Evolutionary conservation across 2,888 invertebrate genomes (phyloP).

Genomic region (Spicauda simplicius): DNA sequence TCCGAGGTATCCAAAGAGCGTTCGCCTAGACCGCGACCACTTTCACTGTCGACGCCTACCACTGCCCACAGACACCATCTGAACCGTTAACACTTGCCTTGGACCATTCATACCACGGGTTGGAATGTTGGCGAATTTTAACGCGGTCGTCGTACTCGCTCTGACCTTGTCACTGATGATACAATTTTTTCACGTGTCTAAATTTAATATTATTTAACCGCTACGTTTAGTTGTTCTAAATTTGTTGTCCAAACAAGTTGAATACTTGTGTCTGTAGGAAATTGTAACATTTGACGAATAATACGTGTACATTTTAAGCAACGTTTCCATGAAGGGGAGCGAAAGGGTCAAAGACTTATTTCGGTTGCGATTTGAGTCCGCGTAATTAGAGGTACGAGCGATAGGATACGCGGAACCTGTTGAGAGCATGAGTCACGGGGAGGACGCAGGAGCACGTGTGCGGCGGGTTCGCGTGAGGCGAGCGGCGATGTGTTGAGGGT

Average conservation of each 20-base stretch:
- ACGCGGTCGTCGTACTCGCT: conserved; percentile 21
- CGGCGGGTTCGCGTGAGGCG: conserved; percentile 56
- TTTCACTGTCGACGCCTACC: conserved; percentile 72
- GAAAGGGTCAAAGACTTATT: conserved; percentile 38
- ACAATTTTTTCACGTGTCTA: conserved; percentile 10
- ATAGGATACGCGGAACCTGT: conserved; percentile 52
- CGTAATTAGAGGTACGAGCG: conserved; percentile 36
- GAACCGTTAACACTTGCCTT: conserved; percentile 39
- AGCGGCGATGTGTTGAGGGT: conserved; percentile 55
- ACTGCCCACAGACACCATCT: conserved; percentile 50
- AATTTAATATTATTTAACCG: conserved; percentile 31
- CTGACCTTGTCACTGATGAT: conserved; percentile 28
- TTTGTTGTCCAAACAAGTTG: neutral
- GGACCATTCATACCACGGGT: conserved; percentile 32
- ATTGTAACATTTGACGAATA: neutral
- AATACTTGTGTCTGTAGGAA: neutral
- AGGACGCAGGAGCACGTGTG: conserved; percentile 52
- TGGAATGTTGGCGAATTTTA: conserved; percentile 35
- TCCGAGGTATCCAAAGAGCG: conserved; percentile 46
- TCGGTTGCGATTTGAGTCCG: conserved; percentile 26
- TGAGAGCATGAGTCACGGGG: conserved; percentile 50
- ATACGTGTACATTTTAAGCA: neutral
- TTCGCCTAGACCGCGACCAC: conserved; percentile 65
- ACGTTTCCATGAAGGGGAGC: neutral
- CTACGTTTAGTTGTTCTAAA: neutral